phyloP scores from a whole-genome alignment of 1,140 invertebrate genomes.

The Yoshiicerus persimilis region DNA sequence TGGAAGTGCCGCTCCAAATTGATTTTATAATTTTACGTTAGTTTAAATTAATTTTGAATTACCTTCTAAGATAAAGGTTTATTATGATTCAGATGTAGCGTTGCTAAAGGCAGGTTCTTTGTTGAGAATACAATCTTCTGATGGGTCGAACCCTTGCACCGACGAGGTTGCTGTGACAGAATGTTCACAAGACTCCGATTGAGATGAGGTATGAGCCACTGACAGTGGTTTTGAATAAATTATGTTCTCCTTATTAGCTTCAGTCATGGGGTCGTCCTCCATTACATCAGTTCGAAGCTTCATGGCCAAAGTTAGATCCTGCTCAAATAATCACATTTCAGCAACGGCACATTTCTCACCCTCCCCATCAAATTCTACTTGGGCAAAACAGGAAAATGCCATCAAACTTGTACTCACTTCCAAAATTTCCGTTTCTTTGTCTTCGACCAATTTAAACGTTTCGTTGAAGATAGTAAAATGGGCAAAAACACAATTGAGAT shows the following conservation, averaged over 20 bases:
- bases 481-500: conserved; percentile 94
- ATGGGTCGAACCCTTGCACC: conserved; percentile 26
- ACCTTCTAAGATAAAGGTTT: not conserved
- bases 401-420: conserved; percentile 57
- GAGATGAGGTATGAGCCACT: conserved; percentile 23
- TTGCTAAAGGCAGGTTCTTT: conserved; percentile 46
- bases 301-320: conserved; percentile 49
- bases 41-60: not conserved
- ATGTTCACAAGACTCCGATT: conserved; percentile 23
- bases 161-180: conserved; percentile 6
- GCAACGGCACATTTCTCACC: not conserved
- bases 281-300: conserved; percentile 45
- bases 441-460: conserved; percentile 84
- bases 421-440: conserved; percentile 93
- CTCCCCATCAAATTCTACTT: not conserved
- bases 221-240: not conserved
- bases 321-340: not conserved
- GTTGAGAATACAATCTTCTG: conserved; percentile 41
- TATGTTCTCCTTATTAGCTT: conserved; percentile 49
- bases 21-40: not conserved
- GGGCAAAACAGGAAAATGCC: too few relatives aligned
- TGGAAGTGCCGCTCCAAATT: not conserved
- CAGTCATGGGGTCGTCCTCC: conserved; percentile 48
- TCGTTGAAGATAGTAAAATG: conserved; percentile 88
- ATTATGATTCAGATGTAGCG: conserved; percentile 33